Evolutionary conservation across 1,140 invertebrate species (phyloP).

Genomic region (Panagrolaimus sp.): DNA sequence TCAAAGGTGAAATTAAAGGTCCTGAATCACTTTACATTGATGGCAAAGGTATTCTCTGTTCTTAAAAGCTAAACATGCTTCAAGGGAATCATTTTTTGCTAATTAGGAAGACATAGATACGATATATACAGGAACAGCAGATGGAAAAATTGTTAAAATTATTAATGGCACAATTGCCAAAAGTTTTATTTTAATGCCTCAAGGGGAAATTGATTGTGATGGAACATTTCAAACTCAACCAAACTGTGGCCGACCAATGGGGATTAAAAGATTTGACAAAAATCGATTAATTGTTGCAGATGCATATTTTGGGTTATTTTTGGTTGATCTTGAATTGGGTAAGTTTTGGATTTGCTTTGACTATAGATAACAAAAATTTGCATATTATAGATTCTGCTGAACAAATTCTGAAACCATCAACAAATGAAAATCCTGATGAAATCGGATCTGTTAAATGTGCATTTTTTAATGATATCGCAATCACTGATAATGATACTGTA

Average conservation of each 20-base stretch:
- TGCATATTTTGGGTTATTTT: conserved; percentile 4
- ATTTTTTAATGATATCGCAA: not conserved
- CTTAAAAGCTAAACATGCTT: too few relatives aligned
- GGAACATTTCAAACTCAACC: not conserved
- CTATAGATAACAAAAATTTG: too few relatives aligned
- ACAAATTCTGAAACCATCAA: not conserved
- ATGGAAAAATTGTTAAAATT: not conserved
- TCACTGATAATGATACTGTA: too few relatives aligned
- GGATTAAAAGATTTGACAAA: conserved; percentile 1
- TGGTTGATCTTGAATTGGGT: not conserved
- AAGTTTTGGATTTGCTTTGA: not conserved
- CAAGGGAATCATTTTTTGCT: too few relatives aligned
- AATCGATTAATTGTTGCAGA: not conserved
- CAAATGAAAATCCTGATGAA: not conserved
- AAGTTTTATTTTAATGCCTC: not conserved
- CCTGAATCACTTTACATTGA: conserved; percentile 9
- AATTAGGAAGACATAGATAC: too few relatives aligned
- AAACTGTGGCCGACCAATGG: not conserved
- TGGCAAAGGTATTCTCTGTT: too few relatives aligned
- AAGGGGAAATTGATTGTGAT: not conserved
- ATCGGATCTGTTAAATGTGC: not conserved
- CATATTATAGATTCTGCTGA: not conserved
- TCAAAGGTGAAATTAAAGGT: conserved; percentile 1
- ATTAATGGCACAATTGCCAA: too few relatives aligned
- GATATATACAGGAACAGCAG: conserved; percentile 7